Base-by-base conservation (phyloP, 2,888 invertebrate genomes). In the Xanthorhoe spadicearia region DNA sequence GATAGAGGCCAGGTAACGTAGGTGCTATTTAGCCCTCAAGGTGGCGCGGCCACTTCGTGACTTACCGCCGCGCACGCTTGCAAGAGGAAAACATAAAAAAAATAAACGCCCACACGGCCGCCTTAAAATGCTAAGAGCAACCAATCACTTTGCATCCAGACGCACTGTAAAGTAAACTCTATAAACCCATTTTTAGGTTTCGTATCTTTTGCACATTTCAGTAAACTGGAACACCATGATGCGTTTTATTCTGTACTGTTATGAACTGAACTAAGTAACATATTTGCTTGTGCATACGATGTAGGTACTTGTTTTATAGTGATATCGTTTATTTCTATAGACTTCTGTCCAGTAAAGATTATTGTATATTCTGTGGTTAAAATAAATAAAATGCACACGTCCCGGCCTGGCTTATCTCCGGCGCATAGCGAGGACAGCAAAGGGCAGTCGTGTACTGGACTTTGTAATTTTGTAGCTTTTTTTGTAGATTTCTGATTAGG, bases 381-480 rank as follows among this genome's bases (percentile, higher is more conserved):
- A 93, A 92, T 93, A 93, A 93, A 92, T 92, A 92, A 92, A 93
- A 91, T 90, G 92, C 89, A 86, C 91, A 88, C 90, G 89, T 91
- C 88, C 80, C 76, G 80, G 82, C 90, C 80, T 76, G 80, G 82
- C 90, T 92, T 92, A 92, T 92, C 92, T 91, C 81, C 76, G 76
- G 82, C 81, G 84, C 60, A 56, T 17, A 55, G 51, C 78, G 87
- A 87, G 87, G 85, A 90, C 87, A 83, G 78, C 66, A 74, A 83
- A 87, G 82, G 87, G 76, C 75, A 76, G 70, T 69, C 86, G 87
- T 75, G 74, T 78, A 87, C 81, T 82, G 80, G 23, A 63, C 62
- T 61, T 56, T 43, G 52, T 60, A 59, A 69, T 73, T 74, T 71
- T 67, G 72, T 68, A 43, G 69, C 68, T 71, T 76, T 75, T 67